Percentiles rank a stretch among this genome's conserved stretches.
These are phyloP conservation scores for Axea sp. DNA, from an alignment of 2,888 invertebrate genomes.

Conservation along the genomic window DNA sequence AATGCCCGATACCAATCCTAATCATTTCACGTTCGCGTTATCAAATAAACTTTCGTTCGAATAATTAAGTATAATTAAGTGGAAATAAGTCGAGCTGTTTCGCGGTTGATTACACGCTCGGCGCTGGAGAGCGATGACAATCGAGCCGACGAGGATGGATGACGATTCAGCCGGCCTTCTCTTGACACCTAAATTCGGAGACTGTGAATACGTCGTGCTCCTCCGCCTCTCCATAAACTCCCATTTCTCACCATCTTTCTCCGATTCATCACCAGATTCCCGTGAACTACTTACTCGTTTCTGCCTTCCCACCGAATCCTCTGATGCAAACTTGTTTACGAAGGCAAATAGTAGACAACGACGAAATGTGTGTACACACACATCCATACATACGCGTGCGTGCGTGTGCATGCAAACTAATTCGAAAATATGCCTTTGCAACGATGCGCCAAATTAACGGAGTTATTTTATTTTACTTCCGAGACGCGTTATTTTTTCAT, in stretches of 20 bases:
- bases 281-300: slow-evolving; percentile 25
- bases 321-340: slow-evolving; percentile 28
- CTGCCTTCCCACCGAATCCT: slow-evolving; percentile 19
- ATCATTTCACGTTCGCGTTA: slow-evolving; percentile 6
- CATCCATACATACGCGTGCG: no score
- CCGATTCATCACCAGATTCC: slow-evolving; percentile 31
- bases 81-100: slow-evolving; percentile 14
- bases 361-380: slow-evolving; percentile 12
- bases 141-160: slow-evolving; percentile 33
- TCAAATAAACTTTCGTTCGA: no score
- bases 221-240: slow-evolving; percentile 16
- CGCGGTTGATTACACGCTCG: slow-evolving; percentile 8
- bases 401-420: no score
- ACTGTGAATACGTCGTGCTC: slow-evolving; percentile 8
- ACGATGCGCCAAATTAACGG: no score
- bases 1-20: slow-evolving; percentile 16
- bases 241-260: slow-evolving; percentile 15
- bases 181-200: slow-evolving; percentile 35
- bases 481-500: no score
- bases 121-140: no score
- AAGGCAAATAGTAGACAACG: slow-evolving; percentile 28
- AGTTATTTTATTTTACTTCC: no score
- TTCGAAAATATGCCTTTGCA: no score
- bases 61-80: no score
- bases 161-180: slow-evolving; percentile 21